Conservation (phyloP, 2,888 invertebrate species). For the Phragmatobia fuliginosa region DNA sequence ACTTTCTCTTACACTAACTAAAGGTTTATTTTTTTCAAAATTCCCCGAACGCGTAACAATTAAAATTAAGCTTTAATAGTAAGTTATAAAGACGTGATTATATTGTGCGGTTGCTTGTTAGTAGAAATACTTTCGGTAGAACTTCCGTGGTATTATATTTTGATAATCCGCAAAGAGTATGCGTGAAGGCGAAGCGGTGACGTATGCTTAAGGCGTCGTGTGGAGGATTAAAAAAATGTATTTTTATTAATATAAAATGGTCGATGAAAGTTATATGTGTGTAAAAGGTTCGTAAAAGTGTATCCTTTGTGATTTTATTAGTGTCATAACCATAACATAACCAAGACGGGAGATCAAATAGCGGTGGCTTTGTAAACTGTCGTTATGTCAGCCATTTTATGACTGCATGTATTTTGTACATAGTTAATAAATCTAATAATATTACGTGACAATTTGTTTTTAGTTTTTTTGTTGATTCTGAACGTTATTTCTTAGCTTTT, state of each 20-base stretch:
- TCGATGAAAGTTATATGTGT: slow-evolving; percentile 58
- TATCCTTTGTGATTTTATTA: slow-evolving; percentile 25
- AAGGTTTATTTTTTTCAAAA: slow-evolving; percentile 46
- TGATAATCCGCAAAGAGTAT: slow-evolving; percentile 75
- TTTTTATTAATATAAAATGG: slow-evolving; percentile 60
- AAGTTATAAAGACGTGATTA: slow-evolving; percentile 63
- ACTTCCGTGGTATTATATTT: slow-evolving; percentile 70
- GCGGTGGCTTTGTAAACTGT: slow-evolving; percentile 16
- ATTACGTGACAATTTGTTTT: background rate
- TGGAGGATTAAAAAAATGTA: slow-evolving; percentile 64
- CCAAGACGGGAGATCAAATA: slow-evolving; percentile 30
- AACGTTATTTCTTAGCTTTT: background rate
- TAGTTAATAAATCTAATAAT: background rate
- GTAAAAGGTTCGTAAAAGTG: slow-evolving; percentile 41
- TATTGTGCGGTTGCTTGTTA: slow-evolving; percentile 62
- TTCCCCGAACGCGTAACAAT: slow-evolving; percentile 32
- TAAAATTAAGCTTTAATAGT: slow-evolving; percentile 51
- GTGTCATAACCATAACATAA: slow-evolving; percentile 22
- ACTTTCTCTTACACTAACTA: slow-evolving; percentile 31
- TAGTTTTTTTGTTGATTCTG: background rate
- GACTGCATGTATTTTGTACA: background rate
- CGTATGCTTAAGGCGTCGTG: slow-evolving; percentile 66
- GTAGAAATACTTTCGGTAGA: slow-evolving; percentile 68
- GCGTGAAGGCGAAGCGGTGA: slow-evolving; percentile 69
- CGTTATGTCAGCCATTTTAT: slow-evolving; percentile 1